Conservation (phyloP, 2,797 vertebrate genomes). For the Tolypeutes matacus region DNA sequence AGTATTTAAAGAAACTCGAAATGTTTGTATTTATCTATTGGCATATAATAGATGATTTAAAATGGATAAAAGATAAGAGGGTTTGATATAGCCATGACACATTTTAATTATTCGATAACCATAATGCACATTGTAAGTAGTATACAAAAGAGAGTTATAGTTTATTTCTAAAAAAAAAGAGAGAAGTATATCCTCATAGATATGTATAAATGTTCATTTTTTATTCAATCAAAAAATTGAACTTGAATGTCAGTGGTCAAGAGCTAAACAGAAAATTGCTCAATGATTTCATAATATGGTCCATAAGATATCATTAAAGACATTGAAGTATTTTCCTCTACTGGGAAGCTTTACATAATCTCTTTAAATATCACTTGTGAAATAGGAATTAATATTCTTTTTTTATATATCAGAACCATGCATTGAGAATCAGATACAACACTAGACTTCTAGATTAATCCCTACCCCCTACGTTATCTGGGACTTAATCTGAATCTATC, state of each 20-base stretch:
- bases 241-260: neutral
- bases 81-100: neutral
- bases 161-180: neutral
- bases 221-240: neutral
- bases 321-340: neutral
- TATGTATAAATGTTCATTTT: neutral
- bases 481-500: neutral
- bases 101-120: neutral
- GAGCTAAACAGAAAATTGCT: neutral
- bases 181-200: neutral
- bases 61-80: neutral
- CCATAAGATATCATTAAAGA: neutral
- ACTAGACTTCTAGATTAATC: neutral
- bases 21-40: neutral
- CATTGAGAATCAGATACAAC: neutral
- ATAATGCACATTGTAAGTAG: neutral
- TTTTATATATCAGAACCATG: neutral
- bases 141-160: neutral
- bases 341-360: neutral
- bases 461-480: neutral
- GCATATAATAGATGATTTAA: neutral
- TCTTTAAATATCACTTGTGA: neutral
- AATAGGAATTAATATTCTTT: neutral
- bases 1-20: neutral
- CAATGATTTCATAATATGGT: neutral